phyloP scores from a whole-genome alignment of 2,888 invertebrate species.

The Portevinia maculata region DNA sequence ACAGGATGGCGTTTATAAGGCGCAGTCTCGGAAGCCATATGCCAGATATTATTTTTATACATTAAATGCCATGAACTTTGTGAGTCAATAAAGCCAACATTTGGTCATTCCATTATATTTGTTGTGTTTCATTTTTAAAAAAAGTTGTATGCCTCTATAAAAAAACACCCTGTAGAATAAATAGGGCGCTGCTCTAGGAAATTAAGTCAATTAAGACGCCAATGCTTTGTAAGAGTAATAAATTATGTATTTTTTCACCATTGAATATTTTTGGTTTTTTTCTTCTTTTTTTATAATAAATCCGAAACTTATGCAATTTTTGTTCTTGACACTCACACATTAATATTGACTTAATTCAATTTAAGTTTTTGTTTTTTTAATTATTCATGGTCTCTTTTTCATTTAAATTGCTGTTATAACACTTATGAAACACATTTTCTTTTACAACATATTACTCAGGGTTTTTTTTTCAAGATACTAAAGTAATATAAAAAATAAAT shows the following conservation, averaged over 20 bases:
- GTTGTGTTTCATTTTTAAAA: too few species aligned
- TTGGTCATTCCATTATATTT: too few species aligned
- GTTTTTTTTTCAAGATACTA: slow-evolving; percentile 55
- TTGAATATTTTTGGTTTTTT: slow-evolving; percentile 62
- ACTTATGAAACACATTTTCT: slow-evolving; percentile 59
- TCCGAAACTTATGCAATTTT: slow-evolving; percentile 61
- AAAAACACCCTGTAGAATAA: too few species aligned
- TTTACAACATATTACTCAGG: slow-evolving; percentile 59
- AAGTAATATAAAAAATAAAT: slow-evolving; percentile 74
- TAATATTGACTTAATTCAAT: slow-evolving; percentile 30
- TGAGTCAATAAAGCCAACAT: too few species aligned
- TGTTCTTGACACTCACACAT: slow-evolving; percentile 39
- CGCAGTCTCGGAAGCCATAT: too few species aligned
- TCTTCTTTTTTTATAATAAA: slow-evolving; percentile 45
- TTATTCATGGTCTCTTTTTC: slow-evolving; percentile 43
- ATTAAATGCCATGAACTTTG: too few species aligned
- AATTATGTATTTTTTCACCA: slow-evolving; percentile 69
- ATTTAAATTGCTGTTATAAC: slow-evolving; percentile 45
- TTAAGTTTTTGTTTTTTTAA: slow-evolving; percentile 16
- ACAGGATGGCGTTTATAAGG: too few species aligned
- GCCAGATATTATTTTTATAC: too few species aligned
- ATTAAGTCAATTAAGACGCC: not conserved
- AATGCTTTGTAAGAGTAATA: slow-evolving; percentile 65
- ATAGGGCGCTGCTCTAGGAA: too few species aligned
- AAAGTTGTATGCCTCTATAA: too few species aligned